Base-by-base conservation (phyloP, 2,888 invertebrate species). In the Theretra japonica region DNA sequence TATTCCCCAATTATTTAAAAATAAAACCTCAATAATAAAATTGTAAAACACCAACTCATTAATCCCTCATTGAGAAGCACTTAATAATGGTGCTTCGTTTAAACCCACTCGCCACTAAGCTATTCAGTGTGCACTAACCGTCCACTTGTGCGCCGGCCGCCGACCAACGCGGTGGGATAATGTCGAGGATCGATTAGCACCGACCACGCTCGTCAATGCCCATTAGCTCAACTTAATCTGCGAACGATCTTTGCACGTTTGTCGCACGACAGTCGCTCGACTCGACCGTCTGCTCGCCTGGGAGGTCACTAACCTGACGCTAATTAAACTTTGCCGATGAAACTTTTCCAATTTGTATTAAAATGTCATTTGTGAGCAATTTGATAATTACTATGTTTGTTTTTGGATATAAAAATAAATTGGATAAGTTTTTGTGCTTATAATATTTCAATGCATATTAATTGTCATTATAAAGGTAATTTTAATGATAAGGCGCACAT, bases 141-240 rank as follows among this genome's bases (percentile, higher is more conserved):
- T 53, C 56, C 70, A 71, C 65, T 71, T 71, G 62, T 25, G 50
- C 60, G 71, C 70, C 57, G 69, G 71, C 71, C 60, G 71, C 70
- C 57, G 69, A 73, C 71, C 23, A 41, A 28, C 73, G 70, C 68
- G 69, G 70, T 60, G 28, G 68, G 71, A 74, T 77, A 76, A 75
- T 74, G 60, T 69, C 62, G 25, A 19, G 56, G 72, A 74, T 75
- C 74, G 76, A 75, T 75, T 73, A 74, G 72, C 50, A 30, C 71
- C 25, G 73, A 72, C 73, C 73, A 58, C 77, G 70, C 73, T 72
- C 68, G 73, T 70, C 72, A 65, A 59, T 72, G 53, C 21, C 53
- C 62, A 50, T 70, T 70, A 62, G 65, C 65, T 50, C 57, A 69
- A 72, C 74, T 73, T 77, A 74, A 76, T 74, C 75, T 70, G 68